phyloP scores from a whole-genome alignment of 1,140 invertebrate species.

The Pseudomyrmex dendroicus region DNA sequence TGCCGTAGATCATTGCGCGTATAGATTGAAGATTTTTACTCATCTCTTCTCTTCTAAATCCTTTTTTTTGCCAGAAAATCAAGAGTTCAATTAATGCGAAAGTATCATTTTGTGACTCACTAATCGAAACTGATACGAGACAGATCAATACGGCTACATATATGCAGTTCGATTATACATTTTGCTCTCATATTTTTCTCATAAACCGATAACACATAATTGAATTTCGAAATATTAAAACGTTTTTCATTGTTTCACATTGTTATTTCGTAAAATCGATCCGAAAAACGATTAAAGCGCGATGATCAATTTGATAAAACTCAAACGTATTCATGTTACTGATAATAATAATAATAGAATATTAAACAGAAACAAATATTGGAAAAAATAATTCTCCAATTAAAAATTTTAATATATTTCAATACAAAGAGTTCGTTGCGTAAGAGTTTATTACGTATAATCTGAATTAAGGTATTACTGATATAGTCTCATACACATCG shows the following conservation, averaged over 20 bases:
- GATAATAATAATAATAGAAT: slow-evolving; percentile 27
- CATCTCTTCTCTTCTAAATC: too few species aligned
- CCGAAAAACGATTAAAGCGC: neutral
- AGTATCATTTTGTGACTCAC: too few species aligned
- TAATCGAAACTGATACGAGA: slow-evolving; percentile 1
- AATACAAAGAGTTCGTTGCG: neutral
- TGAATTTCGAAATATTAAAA: slow-evolving; percentile 8
- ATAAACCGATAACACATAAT: neutral
- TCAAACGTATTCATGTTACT: neutral
- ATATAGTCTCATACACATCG: neutral
- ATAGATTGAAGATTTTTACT: too few species aligned
- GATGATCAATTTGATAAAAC: slow-evolving; percentile 8
- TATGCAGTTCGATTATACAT: slow-evolving; percentile 5
- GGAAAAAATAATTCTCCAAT: slow-evolving; percentile 28
- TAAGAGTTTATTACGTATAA: neutral
- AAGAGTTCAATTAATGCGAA: too few species aligned
- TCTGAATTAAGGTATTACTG: slow-evolving; percentile 17
- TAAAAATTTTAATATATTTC: neutral
- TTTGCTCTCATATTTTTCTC: slow-evolving; percentile 28
- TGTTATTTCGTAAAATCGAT: slow-evolving; percentile 10
- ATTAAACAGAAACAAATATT: slow-evolving; percentile 4
- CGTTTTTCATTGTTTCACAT: neutral
- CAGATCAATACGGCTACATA: slow-evolving; percentile 3
- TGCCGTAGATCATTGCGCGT: too few species aligned
- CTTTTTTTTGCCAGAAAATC: too few species aligned